A percentile compares a stretch with the other conserved stretches of the same genome.
Evolutionary conservation across 2,888 invertebrate species (phyloP).

Genomic region (Heliconius cydno): DNA sequence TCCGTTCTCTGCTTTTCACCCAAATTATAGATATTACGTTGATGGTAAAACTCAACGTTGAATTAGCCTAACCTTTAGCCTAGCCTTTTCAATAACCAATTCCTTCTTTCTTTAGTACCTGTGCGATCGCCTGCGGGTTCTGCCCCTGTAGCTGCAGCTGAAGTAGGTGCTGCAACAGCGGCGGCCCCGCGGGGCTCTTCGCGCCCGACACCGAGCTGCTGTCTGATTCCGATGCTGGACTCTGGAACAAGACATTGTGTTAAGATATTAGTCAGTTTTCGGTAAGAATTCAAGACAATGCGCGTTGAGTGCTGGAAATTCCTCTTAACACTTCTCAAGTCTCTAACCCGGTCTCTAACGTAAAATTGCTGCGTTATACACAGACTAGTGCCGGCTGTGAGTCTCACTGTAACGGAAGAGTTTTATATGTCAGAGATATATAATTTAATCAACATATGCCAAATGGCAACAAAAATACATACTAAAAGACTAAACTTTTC

Average conservation of each 20-base stretch:
- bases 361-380: no score
- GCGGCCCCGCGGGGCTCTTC: conserved; percentile 79
- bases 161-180: conserved; percentile 73
- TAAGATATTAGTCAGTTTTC: no score
- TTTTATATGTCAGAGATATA: no score
- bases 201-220: conserved; percentile 84
- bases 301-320: no score
- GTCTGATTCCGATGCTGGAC: conserved; percentile 88
- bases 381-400: no score
- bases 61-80: no score
- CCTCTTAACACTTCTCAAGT: no score
- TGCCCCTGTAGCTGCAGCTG: conserved; percentile 72
- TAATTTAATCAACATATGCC: no score
- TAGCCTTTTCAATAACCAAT: not conserved
- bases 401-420: no score
- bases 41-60: not conserved
- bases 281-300: no score
- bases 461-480: not conserved
- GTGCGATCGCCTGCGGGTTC: conserved; percentile 77
- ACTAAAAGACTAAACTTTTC: not conserved
- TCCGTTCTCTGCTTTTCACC: not conserved
- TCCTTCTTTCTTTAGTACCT: conserved; percentile 61
- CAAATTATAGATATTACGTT: not conserved
- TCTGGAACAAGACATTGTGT: conserved; percentile 70
- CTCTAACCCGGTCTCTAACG: no score